These are phyloP conservation scores for Drosophila malerkotliana DNA, from an alignment of 1,140 invertebrate genomes.

Conservation along the genomic window DNA sequence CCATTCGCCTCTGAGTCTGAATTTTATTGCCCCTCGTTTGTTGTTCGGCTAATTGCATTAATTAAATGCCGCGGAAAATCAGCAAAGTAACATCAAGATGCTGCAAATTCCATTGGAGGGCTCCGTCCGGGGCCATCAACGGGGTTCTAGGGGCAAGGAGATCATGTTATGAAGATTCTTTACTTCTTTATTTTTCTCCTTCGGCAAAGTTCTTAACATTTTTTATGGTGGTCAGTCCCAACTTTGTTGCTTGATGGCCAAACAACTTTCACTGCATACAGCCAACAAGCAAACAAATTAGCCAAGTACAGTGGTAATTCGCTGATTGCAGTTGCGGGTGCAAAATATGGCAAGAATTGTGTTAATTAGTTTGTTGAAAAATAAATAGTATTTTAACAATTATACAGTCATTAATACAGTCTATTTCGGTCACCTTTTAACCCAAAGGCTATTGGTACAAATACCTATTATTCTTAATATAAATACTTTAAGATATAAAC, in stretches of 20 bases:
- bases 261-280: slow-evolving; percentile 38
- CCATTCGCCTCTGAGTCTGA: neutral
- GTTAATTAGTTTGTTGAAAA: too few relatives aligned
- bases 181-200: slow-evolving; percentile 6
- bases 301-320: neutral
- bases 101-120: neutral
- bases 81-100: slow-evolving; percentile 8
- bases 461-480: too few relatives aligned
- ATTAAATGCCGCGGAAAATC: slow-evolving; percentile 38
- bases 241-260: slow-evolving; percentile 39
- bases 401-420: too few relatives aligned
- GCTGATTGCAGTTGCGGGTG: too few relatives aligned
- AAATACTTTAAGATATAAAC: too few relatives aligned
- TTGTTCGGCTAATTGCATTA: slow-evolving; percentile 45
- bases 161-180: slow-evolving; percentile 3
- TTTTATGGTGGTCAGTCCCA: slow-evolving; percentile 33
- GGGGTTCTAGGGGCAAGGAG: too few relatives aligned
- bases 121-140: too few relatives aligned
- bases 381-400: too few relatives aligned
- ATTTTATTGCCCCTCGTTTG: slow-evolving; percentile 26
- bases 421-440: too few relatives aligned
- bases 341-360: too few relatives aligned
- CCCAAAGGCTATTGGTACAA: too few relatives aligned
- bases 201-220: slow-evolving; percentile 34
- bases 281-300: neutral